phyloP scores from a whole-genome alignment of 2,888 invertebrate genomes.

The Lochmaea capreae region DNA sequence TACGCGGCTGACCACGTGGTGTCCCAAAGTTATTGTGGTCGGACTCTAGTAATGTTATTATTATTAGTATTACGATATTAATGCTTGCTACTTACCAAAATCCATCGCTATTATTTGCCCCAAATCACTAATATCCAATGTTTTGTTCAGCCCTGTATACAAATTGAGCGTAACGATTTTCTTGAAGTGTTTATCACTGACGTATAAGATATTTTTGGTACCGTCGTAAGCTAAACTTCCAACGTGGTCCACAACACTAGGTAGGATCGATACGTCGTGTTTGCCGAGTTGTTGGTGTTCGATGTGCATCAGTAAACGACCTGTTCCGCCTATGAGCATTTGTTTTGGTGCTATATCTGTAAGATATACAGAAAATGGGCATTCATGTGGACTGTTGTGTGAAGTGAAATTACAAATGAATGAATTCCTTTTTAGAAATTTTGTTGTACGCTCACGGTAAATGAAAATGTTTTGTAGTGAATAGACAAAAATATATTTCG shows the following conservation, averaged over 20 bases:
- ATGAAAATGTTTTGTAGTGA: too few relatives aligned
- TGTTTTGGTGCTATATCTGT: conserved; percentile 64
- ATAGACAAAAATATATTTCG: too few relatives aligned
- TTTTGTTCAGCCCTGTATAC: conserved; percentile 50
- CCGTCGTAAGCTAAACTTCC: conserved; percentile 78
- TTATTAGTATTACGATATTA: conserved; percentile 11
- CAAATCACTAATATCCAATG: conserved; percentile 64
- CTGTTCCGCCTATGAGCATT: conserved; percentile 71
- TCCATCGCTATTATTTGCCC: conserved; percentile 71
- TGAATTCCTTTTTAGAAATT: too few relatives aligned
- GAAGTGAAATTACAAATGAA: too few relatives aligned
- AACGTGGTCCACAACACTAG: conserved; percentile 67
- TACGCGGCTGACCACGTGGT: too few relatives aligned
- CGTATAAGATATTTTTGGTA: conserved; percentile 66
- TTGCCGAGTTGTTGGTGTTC: conserved; percentile 77
- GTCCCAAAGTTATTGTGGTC: too few relatives aligned
- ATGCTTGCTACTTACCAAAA: conserved; percentile 65
- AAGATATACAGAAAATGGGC: conserved; percentile 41
- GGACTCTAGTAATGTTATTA: too few relatives aligned
- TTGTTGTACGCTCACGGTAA: too few relatives aligned
- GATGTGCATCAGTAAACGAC: conserved; percentile 70
- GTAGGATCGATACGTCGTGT: conserved; percentile 67
- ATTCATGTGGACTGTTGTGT: too few relatives aligned
- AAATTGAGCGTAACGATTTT: conserved; percentile 65
- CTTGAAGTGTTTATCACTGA: conserved; percentile 68